Conservation (phyloP, 2,888 invertebrate species). For the Nymphalis polychloros region DNA sequence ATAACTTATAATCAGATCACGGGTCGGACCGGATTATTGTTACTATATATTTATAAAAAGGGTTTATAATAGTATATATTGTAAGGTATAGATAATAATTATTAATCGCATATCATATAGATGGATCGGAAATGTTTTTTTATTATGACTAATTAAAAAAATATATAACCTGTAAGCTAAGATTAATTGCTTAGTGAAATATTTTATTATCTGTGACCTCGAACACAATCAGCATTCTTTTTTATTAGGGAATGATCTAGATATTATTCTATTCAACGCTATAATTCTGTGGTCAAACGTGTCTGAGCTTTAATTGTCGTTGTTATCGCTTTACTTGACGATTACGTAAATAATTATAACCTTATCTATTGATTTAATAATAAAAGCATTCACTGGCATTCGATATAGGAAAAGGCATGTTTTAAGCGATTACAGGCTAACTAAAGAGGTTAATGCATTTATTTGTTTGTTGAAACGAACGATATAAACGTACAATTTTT, state of each 20-base stretch:
- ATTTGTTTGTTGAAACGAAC: no score
- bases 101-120: no score
- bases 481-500: no score
- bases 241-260: conserved; percentile 36
- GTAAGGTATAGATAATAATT: not conserved
- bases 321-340: conserved; percentile 12
- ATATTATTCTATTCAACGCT: conserved; percentile 28
- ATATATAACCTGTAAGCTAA: conserved; percentile 14
- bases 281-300: conserved; percentile 28
- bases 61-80: not conserved
- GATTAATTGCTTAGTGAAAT: conserved; percentile 24
- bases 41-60: not conserved
- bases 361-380: conserved; percentile 6
- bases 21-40: no score
- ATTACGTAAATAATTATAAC: conserved; percentile 21
- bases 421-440: not conserved
- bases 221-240: conserved; percentile 35
- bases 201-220: conserved; percentile 36
- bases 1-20: no score
- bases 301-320: conserved; percentile 22
- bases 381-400: not conserved
- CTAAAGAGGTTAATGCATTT: not conserved
- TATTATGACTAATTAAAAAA: conserved; percentile 18
- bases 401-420: not conserved
- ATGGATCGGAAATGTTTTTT: not conserved